Conservation (phyloP, 23 tunicate genomes). For the Trididemnum nubilum region DNA sequence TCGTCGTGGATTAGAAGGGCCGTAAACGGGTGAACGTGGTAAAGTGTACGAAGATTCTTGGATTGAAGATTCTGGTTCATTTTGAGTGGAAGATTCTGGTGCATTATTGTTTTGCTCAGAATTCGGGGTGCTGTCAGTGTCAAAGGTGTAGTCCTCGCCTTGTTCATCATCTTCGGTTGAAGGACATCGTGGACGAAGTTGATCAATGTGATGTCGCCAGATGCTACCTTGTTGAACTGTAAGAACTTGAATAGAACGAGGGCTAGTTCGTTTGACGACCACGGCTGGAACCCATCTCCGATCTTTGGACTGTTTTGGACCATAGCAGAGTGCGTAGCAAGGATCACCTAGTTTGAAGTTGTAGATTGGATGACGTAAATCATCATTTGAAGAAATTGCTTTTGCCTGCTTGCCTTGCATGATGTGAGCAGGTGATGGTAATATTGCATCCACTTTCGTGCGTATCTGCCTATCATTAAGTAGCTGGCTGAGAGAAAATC, state of each 20-base stretch:
- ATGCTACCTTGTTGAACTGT: not conserved
- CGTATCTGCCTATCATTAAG: constrained; percentile 31
- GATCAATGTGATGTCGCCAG: too few relatives aligned
- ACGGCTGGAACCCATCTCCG: constrained; percentile 8
- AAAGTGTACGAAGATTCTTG: too few relatives aligned
- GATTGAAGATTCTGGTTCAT: too few relatives aligned
- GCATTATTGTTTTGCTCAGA: too few relatives aligned
- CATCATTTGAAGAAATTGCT: not conserved
- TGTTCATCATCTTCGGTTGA: too few relatives aligned
- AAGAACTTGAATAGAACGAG: not conserved
- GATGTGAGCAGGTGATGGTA: constrained; percentile 32
- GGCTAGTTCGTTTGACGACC: not conserved
- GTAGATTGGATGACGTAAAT: not conserved
- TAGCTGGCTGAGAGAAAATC: not conserved
- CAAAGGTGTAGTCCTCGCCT: too few relatives aligned
- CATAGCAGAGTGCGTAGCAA: constrained; percentile 3
- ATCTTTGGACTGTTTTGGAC: not conserved
- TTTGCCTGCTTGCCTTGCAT: not conserved
- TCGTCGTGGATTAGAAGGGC: too few relatives aligned
- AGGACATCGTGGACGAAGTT: too few relatives aligned
- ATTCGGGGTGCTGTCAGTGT: too few relatives aligned
- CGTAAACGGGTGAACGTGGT: too few relatives aligned
- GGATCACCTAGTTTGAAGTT: constrained; percentile 1
- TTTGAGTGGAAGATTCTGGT: too few relatives aligned
- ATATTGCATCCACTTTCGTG: constrained; percentile 17